Evolutionary conservation across 2,113 vertebrate genomes (phyloP).

Genomic region (Grantiella picta): DNA sequence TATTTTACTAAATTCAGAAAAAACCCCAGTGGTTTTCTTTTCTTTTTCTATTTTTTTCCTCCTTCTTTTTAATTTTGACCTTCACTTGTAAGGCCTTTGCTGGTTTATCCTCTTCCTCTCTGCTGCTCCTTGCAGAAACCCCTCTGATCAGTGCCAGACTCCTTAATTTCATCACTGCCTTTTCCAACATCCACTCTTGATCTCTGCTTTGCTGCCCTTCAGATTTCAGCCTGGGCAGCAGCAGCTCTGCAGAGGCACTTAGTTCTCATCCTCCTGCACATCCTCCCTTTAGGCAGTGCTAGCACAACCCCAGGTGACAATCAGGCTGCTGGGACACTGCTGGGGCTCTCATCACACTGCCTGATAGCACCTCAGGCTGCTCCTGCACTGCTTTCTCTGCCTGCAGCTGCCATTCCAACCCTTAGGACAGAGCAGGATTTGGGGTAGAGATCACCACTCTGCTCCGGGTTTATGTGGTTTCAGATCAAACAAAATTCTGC

Average conservation of each 20-base stretch:
- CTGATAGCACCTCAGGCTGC: not conserved
- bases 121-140: not conserved
- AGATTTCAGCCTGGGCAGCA: not conserved
- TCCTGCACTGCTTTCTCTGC: not conserved
- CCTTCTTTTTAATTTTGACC: not conserved
- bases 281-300: not conserved
- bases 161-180: not conserved
- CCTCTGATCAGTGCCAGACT: not conserved
- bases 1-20: not conserved
- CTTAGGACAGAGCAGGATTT: accelerated
- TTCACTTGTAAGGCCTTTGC: not conserved
- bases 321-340: not conserved
- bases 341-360: no score
- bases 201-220: not conserved
- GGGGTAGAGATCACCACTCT: not conserved
- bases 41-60: not conserved
- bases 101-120: not conserved
- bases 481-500: not conserved
- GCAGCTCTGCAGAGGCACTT: not conserved
- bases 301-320: not conserved
- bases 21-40: not conserved
- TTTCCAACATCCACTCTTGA: not conserved
- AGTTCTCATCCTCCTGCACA: not conserved
- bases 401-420: not conserved
- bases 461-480: not conserved